A percentile compares a stretch with the other conserved stretches of the same genome.
These are phyloP conservation scores for Micrasema minimum DNA, from an alignment of 1,140 invertebrate species.

Conservation along the genomic window DNA sequence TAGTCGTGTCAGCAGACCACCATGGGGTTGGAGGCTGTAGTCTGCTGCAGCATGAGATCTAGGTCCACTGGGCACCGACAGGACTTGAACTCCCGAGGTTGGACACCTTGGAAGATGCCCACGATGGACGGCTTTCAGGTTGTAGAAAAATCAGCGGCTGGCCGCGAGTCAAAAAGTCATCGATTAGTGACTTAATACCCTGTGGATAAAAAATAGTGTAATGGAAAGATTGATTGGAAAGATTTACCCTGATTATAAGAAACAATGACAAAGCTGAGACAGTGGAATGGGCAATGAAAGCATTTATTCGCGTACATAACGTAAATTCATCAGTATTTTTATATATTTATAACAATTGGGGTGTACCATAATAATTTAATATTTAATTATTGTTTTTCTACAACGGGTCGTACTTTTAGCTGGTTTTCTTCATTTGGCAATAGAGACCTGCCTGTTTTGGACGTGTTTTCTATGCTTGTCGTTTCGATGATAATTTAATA, in stretches of 20 bases:
- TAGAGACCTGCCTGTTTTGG: too few species aligned
- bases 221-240: neutral
- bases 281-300: too few species aligned
- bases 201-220: slow-evolving; percentile 57
- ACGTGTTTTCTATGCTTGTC: too few species aligned
- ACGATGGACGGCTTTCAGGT: slow-evolving; percentile 78
- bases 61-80: slow-evolving; percentile 73
- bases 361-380: too few species aligned
- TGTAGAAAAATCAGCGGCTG: slow-evolving; percentile 80
- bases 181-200: slow-evolving; percentile 79
- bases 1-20: neutral
- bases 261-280: neutral
- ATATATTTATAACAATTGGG: too few species aligned
- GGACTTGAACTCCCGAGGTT: slow-evolving; percentile 74
- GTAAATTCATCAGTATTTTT: too few species aligned
- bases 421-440: too few species aligned
- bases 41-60: slow-evolving; percentile 69
- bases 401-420: too few species aligned
- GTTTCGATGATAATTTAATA: too few species aligned
- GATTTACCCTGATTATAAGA: neutral
- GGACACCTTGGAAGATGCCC: slow-evolving; percentile 76
- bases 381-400: too few species aligned
- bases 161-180: slow-evolving; percentile 77
- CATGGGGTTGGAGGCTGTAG: slow-evolving; percentile 20
- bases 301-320: too few species aligned